Conservation (phyloP, 2,888 invertebrate genomes). For the Ptilodon capucinus region DNA sequence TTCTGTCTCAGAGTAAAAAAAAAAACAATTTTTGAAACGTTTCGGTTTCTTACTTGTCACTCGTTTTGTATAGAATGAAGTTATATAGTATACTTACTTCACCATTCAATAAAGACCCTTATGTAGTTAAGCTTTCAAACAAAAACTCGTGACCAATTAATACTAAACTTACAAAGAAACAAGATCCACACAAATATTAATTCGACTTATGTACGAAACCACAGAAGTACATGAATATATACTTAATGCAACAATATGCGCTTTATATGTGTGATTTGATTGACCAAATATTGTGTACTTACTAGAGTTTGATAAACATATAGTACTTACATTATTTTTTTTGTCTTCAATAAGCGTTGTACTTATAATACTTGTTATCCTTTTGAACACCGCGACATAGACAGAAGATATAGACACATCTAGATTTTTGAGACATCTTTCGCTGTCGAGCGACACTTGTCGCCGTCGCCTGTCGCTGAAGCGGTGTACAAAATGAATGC, state of each 20-base stretch:
- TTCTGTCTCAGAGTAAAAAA: too few relatives aligned
- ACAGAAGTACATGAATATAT: slow-evolving; percentile 17
- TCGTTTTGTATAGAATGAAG: too few relatives aligned
- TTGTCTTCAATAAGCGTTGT: slow-evolving; percentile 28
- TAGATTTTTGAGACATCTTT: too few relatives aligned
- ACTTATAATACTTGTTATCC: slow-evolving; percentile 27
- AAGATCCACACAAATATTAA: too few relatives aligned
- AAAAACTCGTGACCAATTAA: too few relatives aligned
- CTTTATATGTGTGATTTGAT: slow-evolving; percentile 63
- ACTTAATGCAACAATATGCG: slow-evolving; percentile 29
- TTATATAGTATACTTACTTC: too few relatives aligned
- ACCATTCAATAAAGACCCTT: too few relatives aligned
- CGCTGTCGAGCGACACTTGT: background rate
- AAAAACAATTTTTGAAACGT: too few relatives aligned
- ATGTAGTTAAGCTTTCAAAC: too few relatives aligned
- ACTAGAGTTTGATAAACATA: slow-evolving; percentile 40
- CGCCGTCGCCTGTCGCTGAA: background rate
- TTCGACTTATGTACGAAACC: slow-evolving; percentile 11
- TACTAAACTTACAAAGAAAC: too few relatives aligned
- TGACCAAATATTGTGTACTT: slow-evolving; percentile 63
- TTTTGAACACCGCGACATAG: background rate
- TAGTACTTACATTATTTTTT: slow-evolving; percentile 25
- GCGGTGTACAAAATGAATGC: background rate
- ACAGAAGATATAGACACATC: too few relatives aligned
- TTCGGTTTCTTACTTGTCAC: too few relatives aligned